Percentiles rank a stretch among this genome's conserved stretches.
Evolutionary conservation across 2,888 invertebrate genomes (phyloP).

Genomic region (Rhagium mordax): DNA sequence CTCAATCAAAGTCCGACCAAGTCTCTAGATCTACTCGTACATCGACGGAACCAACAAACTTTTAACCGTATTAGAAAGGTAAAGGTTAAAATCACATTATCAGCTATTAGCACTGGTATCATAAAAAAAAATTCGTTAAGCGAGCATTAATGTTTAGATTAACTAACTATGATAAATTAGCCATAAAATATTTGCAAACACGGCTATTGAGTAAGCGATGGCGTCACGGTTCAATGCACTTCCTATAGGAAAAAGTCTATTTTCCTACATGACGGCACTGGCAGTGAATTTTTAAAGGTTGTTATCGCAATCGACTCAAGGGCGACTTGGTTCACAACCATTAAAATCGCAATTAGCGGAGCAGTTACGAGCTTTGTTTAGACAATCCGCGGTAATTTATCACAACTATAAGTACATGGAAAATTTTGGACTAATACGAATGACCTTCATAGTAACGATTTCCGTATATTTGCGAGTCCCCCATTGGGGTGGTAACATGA

Average conservation of each 20-base stretch:
- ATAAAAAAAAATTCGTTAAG: conserved; percentile 1
- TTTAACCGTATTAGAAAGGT: background rate
- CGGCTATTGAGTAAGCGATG: conserved; percentile 5
- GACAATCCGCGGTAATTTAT: too few species aligned
- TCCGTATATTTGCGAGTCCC: too few species aligned
- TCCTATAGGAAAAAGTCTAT: background rate
- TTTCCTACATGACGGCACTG: conserved; percentile 18
- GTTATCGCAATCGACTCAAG: conserved; percentile 2
- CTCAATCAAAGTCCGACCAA: too few species aligned
- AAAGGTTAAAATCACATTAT: background rate
- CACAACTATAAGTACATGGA: background rate
- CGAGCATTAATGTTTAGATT: background rate
- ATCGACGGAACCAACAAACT: too few species aligned
- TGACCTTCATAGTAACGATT: background rate
- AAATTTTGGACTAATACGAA: background rate
- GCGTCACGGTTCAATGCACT: conserved; percentile 13
- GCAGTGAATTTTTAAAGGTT: conserved; percentile 13
- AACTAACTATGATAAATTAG: background rate
- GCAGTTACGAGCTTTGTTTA: background rate
- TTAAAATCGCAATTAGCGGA: background rate
- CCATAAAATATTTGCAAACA: conserved; percentile 12
- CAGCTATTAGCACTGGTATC: conserved; percentile 2
- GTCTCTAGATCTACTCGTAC: too few species aligned
- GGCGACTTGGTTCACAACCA: background rate
- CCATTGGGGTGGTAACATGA: too few species aligned